Evolutionary conservation across 2,888 invertebrate species (phyloP).

Genomic region (Electrophaes corylata): DNA sequence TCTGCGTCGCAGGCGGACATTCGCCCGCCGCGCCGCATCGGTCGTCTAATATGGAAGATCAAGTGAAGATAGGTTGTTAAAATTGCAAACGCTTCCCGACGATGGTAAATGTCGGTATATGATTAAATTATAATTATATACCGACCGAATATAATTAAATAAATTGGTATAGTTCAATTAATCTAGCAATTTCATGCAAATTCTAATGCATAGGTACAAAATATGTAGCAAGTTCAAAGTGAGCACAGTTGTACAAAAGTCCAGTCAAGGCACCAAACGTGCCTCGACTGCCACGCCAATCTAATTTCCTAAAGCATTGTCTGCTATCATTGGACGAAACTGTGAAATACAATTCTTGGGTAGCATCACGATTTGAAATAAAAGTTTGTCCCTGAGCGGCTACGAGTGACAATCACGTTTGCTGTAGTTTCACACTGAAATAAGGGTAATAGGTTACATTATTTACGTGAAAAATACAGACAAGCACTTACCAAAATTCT

Average conservation of each 20-base stretch:
- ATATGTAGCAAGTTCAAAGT: slow-evolving; percentile 40
- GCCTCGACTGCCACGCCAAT: slow-evolving; percentile 66
- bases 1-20: no score
- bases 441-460: background rate
- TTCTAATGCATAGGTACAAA: slow-evolving; percentile 4
- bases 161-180: no score
- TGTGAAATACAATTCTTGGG: slow-evolving; percentile 39
- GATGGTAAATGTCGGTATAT: no score
- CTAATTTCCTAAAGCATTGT: slow-evolving; percentile 76
- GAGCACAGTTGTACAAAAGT: slow-evolving; percentile 40
- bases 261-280: slow-evolving; percentile 62
- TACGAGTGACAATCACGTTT: slow-evolving; percentile 15
- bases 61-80: no score
- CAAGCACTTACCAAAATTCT: background rate
- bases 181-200: no score
- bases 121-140: no score
- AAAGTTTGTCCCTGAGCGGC: slow-evolving; percentile 32
- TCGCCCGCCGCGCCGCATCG: no score
- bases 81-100: no score
- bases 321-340: slow-evolving; percentile 54
- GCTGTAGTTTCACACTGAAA: slow-evolving; percentile 3
- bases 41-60: no score
- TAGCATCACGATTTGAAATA: slow-evolving; percentile 31
- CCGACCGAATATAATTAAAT: no score
- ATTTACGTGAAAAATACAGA: background rate